A percentile compares a stretch with the other conserved stretches of the same genome.
Evolutionary conservation across 2,113 vertebrate genomes (phyloP).

Genomic region (Hippocampus mohnikei): DNA sequence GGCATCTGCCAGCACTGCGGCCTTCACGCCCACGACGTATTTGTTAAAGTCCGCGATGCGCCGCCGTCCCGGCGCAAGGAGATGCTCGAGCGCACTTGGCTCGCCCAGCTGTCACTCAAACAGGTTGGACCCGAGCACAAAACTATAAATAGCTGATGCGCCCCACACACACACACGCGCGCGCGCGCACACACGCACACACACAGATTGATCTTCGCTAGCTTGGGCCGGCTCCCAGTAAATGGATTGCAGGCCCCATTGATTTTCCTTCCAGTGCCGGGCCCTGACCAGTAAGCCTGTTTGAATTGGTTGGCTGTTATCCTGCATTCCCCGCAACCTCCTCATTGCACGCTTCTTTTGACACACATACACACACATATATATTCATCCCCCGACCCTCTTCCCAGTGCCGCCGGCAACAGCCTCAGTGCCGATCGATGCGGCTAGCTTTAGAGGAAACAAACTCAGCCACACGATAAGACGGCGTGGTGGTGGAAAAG

Average conservation of each 20-base stretch:
- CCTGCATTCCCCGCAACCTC: slow-evolving; percentile 47
- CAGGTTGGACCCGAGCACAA: slow-evolving; percentile 69
- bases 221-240: slow-evolving; percentile 58
- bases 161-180: too few relatives aligned
- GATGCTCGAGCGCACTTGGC: slow-evolving; percentile 83
- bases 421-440: slow-evolving; percentile 65
- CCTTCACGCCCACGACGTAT: slow-evolving; percentile 85
- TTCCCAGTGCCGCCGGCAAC: slow-evolving; percentile 48
- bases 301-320: slow-evolving; percentile 69
- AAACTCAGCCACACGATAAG: slow-evolving; percentile 66
- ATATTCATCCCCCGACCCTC: slow-evolving; percentile 10
- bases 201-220: slow-evolving; percentile 48
- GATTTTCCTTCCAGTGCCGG: slow-evolving; percentile 61
- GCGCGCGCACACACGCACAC: slow-evolving; percentile 35
- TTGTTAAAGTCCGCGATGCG: slow-evolving; percentile 77
- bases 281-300: slow-evolving; percentile 63
- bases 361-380: slow-evolving; percentile 11
- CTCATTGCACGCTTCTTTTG: background rate
- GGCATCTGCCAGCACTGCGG: slow-evolving; percentile 87
- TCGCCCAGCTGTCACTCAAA: slow-evolving; percentile 81
- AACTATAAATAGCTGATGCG: slow-evolving; percentile 9
- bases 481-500: slow-evolving; percentile 47
- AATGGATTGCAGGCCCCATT: slow-evolving; percentile 68
- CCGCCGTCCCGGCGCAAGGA: slow-evolving; percentile 79
- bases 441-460: slow-evolving; percentile 62